Evolutionary conservation across 2,113 vertebrate species (phyloP).

Genomic region (Carettochelys insculpta): DNA sequence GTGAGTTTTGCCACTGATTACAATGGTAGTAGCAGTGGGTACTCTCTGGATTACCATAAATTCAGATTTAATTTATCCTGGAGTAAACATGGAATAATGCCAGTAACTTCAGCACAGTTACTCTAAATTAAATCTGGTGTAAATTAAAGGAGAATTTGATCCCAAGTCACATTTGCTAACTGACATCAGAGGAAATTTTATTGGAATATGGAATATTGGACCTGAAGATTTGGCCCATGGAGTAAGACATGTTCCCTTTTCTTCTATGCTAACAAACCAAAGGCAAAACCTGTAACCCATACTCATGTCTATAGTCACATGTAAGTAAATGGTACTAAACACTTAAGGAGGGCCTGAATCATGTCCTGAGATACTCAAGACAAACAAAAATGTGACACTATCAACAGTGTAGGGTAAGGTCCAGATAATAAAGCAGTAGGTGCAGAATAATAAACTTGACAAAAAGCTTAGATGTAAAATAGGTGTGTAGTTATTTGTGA

Average conservation of each 20-base stretch:
- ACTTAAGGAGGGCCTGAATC: neutral
- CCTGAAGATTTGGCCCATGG: conserved; percentile 7
- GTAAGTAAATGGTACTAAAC: neutral
- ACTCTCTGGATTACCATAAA: neutral
- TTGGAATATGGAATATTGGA: neutral
- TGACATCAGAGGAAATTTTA: neutral
- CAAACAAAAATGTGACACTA: neutral
- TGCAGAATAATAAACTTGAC: neutral
- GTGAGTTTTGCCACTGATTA: conserved; percentile 32
- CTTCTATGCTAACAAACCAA: neutral
- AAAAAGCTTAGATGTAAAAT: neutral
- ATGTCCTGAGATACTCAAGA: neutral
- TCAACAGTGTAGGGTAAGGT: neutral
- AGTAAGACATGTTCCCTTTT: neutral
- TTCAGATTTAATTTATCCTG: conserved; percentile 40
- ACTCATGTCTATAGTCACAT: neutral
- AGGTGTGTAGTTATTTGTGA: neutral
- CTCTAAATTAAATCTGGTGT: neutral
- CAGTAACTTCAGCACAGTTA: neutral
- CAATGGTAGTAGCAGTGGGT: conserved; percentile 28
- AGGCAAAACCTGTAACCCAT: neutral
- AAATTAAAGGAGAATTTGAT: neutral
- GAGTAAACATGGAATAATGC: neutral
- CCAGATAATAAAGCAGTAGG: neutral
- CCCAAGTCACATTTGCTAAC: neutral